Conservation (phyloP, 2,113 vertebrate species). For the Coptodon bakossiorum region DNA sequence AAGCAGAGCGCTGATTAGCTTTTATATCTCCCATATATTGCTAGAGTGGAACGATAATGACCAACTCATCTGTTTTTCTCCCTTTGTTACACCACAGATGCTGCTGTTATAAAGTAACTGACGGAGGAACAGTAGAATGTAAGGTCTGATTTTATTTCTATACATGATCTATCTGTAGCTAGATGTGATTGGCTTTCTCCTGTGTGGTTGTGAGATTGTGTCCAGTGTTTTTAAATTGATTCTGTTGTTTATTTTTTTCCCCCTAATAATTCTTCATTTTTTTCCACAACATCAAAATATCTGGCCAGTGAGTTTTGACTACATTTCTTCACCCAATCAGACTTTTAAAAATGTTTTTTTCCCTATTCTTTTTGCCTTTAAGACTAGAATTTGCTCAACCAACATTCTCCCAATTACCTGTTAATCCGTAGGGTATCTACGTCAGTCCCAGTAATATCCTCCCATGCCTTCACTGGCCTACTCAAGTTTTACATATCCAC, state of each 20-base stretch:
- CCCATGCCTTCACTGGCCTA: background rate
- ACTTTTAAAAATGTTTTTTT: background rate
- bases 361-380: background rate
- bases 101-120: background rate
- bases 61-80: background rate
- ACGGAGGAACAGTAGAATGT: background rate
- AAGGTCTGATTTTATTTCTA: background rate
- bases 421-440: background rate
- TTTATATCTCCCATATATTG: background rate
- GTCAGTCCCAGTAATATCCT: background rate
- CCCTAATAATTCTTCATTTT: background rate
- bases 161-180: background rate
- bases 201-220: background rate
- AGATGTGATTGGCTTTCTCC: background rate
- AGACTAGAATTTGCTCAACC: background rate
- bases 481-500: background rate
- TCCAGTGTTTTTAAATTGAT: background rate
- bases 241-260: fast-evolving
- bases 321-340: background rate
- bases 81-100: background rate
- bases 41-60: background rate
- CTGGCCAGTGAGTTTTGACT: background rate
- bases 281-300: background rate
- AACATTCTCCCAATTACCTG: background rate
- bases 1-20: background rate